A percentile compares a stretch with the other conserved stretches of the same genome.
Evolutionary conservation across 2,888 invertebrate genomes (phyloP).

Genomic region (Ischnura elegans): DNA sequence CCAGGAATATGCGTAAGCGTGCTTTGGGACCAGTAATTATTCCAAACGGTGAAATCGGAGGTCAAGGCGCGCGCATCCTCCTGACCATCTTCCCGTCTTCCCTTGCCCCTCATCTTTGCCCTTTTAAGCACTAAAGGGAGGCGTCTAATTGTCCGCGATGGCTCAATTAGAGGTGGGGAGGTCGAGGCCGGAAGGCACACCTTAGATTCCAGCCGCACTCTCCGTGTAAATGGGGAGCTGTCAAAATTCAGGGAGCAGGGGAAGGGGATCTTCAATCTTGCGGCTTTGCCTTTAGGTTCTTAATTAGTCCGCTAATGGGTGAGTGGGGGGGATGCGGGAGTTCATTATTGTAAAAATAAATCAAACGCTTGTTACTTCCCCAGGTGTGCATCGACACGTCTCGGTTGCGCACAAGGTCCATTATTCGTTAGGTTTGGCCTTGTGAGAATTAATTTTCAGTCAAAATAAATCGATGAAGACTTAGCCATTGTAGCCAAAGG

Average conservation of each 20-base stretch:
- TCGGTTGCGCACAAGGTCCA: background rate
- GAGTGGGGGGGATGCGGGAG: background rate
- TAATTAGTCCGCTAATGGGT: conserved; percentile 35
- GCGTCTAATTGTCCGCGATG: conserved; percentile 20
- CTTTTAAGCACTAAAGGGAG: background rate
- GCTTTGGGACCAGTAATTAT: background rate
- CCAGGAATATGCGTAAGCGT: background rate
- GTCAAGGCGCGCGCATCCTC: background rate
- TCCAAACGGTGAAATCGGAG: background rate
- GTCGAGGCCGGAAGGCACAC: background rate
- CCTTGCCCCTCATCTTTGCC: background rate
- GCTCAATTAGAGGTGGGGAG: background rate
- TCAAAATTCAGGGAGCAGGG: background rate
- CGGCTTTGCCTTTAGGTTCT: conserved; percentile 9
- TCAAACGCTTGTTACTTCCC: conserved; percentile 9
- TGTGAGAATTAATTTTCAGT: background rate
- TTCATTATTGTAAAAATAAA: conserved; percentile 28
- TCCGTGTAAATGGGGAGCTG: background rate
- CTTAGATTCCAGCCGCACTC: conserved; percentile 3
- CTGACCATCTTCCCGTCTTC: background rate
- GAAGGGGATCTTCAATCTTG: background rate
- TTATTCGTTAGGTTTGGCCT: background rate
- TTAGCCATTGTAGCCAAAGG: background rate
- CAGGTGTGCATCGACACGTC: background rate
- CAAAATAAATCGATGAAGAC: background rate